Percentiles rank a stretch among this genome's conserved stretches.
These are phyloP conservation scores for Mesochorus sp. DNA, from an alignment of 2,888 invertebrate species.

Conservation along the genomic window DNA sequence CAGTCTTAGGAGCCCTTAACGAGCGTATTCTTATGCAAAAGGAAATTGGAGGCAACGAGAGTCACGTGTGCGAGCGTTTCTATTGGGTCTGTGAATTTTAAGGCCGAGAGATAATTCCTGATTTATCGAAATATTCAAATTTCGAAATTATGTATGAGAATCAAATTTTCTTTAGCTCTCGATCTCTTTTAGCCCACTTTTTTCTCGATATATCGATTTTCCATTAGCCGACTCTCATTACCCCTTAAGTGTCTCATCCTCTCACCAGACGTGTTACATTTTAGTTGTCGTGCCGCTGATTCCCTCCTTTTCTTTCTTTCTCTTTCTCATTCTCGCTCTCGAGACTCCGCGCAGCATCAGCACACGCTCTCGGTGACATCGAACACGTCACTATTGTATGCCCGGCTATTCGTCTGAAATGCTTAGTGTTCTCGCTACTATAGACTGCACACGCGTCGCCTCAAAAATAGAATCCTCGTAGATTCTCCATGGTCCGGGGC, in stretches of 20 bases:
- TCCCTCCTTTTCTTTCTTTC: slow-evolving; percentile 5
- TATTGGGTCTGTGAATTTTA: no score
- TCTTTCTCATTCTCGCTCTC: slow-evolving; percentile 10
- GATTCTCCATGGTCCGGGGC: slow-evolving; percentile 62
- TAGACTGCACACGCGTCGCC: slow-evolving; percentile 58
- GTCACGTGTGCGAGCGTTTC: no score
- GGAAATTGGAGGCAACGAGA: neutral
- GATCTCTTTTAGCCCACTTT: no score
- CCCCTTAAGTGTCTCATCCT: neutral
- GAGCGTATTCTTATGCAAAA: slow-evolving; percentile 7
- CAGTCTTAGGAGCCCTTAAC: slow-evolving; percentile 47
- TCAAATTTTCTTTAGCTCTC: neutral
- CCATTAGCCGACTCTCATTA: neutral
- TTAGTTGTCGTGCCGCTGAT: slow-evolving; percentile 22
- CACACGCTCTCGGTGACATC: slow-evolving; percentile 62
- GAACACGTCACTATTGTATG: slow-evolving; percentile 69
- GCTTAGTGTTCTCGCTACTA: slow-evolving; percentile 57
- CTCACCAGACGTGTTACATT: neutral
- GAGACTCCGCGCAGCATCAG: slow-evolving; percentile 34
- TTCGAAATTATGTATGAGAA: no score
- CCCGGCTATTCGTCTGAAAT: slow-evolving; percentile 67
- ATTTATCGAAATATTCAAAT: no score
- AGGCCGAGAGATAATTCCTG: no score
- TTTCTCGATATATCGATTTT: neutral
- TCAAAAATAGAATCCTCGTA: slow-evolving; percentile 65